Conservation (phyloP, 2,888 invertebrate species). For the Cephonodes hylas region DNA sequence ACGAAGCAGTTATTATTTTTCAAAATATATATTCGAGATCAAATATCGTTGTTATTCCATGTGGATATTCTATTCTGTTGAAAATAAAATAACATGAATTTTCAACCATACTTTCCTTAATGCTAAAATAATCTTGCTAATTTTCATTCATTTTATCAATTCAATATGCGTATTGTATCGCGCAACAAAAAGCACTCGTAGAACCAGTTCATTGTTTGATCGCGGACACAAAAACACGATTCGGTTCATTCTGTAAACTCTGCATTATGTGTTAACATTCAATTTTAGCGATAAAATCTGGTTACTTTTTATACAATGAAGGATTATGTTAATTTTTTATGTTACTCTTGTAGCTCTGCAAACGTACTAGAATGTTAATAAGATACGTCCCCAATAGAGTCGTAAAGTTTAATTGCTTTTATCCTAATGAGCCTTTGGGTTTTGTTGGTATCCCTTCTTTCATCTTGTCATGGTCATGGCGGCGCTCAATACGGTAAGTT, state of each 20-base stretch:
- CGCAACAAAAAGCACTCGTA: slow-evolving; percentile 26
- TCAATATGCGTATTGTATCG: slow-evolving; percentile 55
- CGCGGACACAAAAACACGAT: slow-evolving; percentile 17
- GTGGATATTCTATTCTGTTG: not conserved
- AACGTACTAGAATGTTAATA: not conserved
- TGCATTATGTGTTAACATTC: not conserved
- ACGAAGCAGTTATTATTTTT: no score
- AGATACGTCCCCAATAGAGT: not conserved
- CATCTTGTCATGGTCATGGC: slow-evolving; percentile 14
- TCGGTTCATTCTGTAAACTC: slow-evolving; percentile 1
- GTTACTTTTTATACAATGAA: not conserved
- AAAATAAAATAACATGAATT: not conserved
- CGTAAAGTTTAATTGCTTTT: not conserved
- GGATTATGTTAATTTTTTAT: not conserved
- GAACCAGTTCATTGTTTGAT: slow-evolving; percentile 38
- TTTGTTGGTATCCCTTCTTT: slow-evolving; percentile 18
- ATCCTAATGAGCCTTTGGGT: slow-evolving; percentile 18
- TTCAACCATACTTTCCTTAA: not conserved
- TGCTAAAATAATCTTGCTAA: not conserved
- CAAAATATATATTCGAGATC: no score
- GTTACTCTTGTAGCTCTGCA: not conserved
- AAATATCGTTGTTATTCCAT: no score
- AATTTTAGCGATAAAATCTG: not conserved
- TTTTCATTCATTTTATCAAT: slow-evolving; percentile 40
- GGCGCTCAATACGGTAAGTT: slow-evolving; percentile 29